Conservation (phyloP, 2,797 vertebrate species). For the Hirundo rustica region DNA sequence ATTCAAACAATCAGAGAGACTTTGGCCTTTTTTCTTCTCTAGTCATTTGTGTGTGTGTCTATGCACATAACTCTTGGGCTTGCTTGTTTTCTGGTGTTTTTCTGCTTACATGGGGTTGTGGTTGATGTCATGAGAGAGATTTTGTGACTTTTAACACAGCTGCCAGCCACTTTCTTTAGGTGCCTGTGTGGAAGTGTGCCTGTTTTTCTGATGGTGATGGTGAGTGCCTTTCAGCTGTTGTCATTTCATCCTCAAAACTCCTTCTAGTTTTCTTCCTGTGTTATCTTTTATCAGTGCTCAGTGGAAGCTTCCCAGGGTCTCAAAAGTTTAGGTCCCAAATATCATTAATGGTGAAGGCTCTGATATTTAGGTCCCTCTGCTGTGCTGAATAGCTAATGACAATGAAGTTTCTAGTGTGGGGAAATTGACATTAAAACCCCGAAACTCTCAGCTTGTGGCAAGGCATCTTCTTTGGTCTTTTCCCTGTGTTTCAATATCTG, state of each 20-base stretch:
- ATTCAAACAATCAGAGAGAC: not conserved
- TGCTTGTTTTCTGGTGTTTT: not conserved
- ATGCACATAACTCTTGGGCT: not conserved
- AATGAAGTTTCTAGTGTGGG: not conserved
- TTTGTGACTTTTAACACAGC: not conserved
- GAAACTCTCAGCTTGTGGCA: not conserved
- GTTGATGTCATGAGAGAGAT: not conserved
- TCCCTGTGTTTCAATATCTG: not conserved
- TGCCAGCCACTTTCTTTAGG: not conserved
- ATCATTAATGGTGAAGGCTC: not conserved
- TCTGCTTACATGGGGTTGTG: rapidly evolving
- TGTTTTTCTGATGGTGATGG: not conserved
- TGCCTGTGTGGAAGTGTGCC: rapidly evolving
- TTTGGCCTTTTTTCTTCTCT: not conserved
- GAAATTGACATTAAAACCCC: not conserved
- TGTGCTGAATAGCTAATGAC: not conserved
- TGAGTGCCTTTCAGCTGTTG: not conserved
- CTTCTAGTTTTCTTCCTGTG: not conserved
- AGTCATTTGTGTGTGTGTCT: not conserved
- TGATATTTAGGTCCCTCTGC: not conserved
- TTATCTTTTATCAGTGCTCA: not conserved
- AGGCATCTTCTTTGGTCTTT: not conserved
- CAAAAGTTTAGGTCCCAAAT: not conserved
- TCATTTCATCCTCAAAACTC: not conserved
- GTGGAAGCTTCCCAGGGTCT: not conserved